Base-by-base conservation (phyloP, 2,797 vertebrate species). In the Phataginus tricuspis region DNA sequence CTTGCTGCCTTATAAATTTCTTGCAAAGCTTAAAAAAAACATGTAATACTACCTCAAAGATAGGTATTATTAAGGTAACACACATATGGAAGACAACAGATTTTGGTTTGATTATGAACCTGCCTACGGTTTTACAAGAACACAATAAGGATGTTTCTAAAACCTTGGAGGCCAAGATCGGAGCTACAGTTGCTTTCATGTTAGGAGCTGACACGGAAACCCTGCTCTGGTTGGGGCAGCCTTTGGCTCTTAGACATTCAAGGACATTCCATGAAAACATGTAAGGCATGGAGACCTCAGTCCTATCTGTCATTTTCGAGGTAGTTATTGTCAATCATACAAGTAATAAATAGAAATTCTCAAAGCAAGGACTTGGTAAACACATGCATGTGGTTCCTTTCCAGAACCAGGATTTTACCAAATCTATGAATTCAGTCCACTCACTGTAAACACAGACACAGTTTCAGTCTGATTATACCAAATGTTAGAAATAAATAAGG, bases 281-380 rank as follows among this genome's bases (percentile, higher is more conserved):
- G 29, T 25, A 12, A 94, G 34, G 10, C 29, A 71, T 31, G 29
- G 4, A 31, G 15, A 77, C 51, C 25, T 9, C 7, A 77, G 13
- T 42, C 37, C 14, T 61, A n/a, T 49, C 42, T 75, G 4, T 77
- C 10, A 0, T 31, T 78, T 84, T 57, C 9, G 68, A 55, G 18
- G 16, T 45, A 80, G 66, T 16, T 74, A 7, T 15, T 49, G 6
- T 11, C 10, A 85, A 31, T 6, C 11, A n/a, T 31, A 16, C 3
- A 94, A 78, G 8, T 34, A 63, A 51, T 31, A 92, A 83, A 61
- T 11, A 74, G 15, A 78, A 83, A 78, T 69, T 79, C 11, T 74
- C 66, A 72, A 66, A 63, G 18, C 25, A 72, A 87, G 42, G 5
- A 25, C 57, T 86, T 94, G 82, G 55, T 79, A 94, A 63, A 57